Evolutionary conservation across 2,888 invertebrate genomes (phyloP), one percentile per base, ranked within the genome.

Genomic region (Tholera decimalis): DNA sequence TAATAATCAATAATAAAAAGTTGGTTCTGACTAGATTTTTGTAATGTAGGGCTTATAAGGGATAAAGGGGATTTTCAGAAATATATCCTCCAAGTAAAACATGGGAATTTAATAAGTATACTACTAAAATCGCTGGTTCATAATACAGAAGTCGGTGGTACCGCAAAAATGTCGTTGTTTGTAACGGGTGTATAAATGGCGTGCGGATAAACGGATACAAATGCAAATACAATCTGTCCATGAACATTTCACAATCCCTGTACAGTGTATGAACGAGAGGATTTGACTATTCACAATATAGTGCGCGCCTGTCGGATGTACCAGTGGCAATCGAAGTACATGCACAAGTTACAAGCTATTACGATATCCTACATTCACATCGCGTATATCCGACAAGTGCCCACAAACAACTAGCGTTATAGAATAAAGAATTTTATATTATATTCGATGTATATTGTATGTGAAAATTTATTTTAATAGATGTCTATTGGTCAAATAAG

Each of bases 391-490:
- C 77, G 69, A 76, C 78, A 61, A 49, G 46, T 64, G 71, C 60
- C 61, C 81, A 80, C 79, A 64, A 66, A 71, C 61, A 74, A 74
- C 81, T 82, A 86, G 80, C 83, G 74, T 86, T 85, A 80, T 84
- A 83, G 83, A 83, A 83, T 84, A 83, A 87, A 86, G 83, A 89
- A 87, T 90, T 91, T 92, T 90, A 91, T 92, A 92, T 89, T 88
- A 89, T 91, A 92, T 90, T 92, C 89, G 85, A 88, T 92, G 92
- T 93, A 92, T 90, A 91, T 92, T 92, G 88, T 91, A 92, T 90
- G 90, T 92, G 91, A 85, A 91, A 89, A 87, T 81, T 87, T 91
- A 90, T 92, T 92, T 91, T 89, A 82, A 87, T 90, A 89, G 88
- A 89, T 90, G 88, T 89, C 88, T 92, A 89, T 88, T 89, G 89